These are phyloP conservation scores for Schizothorax lantsangensis DNA, from an alignment of 2,797 vertebrate genomes.

Conservation along the genomic window DNA sequence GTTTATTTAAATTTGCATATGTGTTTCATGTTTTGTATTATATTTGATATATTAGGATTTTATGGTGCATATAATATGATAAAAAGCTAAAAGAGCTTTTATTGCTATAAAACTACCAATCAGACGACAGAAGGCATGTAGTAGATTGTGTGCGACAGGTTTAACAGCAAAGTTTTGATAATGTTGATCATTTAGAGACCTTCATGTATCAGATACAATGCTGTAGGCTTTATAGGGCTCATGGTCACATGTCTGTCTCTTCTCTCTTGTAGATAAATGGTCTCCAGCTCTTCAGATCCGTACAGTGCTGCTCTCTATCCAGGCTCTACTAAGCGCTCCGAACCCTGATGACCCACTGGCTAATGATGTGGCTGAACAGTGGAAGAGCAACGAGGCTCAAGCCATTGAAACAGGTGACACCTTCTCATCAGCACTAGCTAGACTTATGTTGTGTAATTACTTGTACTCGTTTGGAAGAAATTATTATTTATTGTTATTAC, in stretches of 20 bases:
- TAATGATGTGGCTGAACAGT: constrained; percentile 98
- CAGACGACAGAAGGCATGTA: neutral
- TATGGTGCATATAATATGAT: neutral
- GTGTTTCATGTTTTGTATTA: neutral
- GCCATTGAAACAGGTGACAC: constrained; percentile 98
- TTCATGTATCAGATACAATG: neutral
- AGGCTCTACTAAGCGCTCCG: constrained; percentile 99
- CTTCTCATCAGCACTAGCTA: neutral
- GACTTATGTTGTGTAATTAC: neutral
- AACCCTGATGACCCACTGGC: constrained; percentile 99
- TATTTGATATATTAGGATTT: neutral
- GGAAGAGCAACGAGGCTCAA: constrained; percentile 98
- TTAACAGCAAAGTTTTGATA: neutral
- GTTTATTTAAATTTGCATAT: too few relatives aligned
- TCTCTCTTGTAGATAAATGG: constrained; percentile 90
- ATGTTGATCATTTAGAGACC: neutral
- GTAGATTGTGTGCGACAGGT: neutral
- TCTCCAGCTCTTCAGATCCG: constrained; percentile 99
- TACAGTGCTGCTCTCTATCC: constrained; percentile 99
- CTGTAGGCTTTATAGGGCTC: neutral
- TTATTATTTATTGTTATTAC: neutral
- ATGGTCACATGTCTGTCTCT: neutral
- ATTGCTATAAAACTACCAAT: neutral
- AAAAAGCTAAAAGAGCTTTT: too few relatives aligned
- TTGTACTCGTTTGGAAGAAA: neutral